Percentiles rank a stretch among this genome's conserved stretches.
These are phyloP conservation scores for Phrynosoma platyrhinos DNA, from an alignment of 2,113 vertebrate species.

Conservation along the genomic window DNA sequence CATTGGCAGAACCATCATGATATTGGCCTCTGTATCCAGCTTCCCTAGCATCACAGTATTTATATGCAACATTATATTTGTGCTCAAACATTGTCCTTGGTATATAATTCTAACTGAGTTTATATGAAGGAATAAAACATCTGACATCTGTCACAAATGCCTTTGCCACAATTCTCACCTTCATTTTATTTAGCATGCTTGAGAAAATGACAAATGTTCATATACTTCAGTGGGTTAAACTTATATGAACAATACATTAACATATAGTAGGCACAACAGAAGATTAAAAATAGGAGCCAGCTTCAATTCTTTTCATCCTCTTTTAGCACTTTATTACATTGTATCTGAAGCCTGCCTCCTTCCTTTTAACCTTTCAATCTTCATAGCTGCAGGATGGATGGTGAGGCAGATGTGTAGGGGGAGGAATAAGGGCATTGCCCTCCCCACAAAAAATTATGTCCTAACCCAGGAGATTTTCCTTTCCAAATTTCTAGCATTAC, in stretches of 20 bases:
- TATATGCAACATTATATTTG: neutral
- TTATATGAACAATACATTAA: constrained; percentile 41
- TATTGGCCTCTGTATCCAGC: neutral
- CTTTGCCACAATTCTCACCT: neutral
- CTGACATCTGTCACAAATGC: constrained; percentile 9
- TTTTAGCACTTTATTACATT: neutral
- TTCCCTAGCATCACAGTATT: neutral
- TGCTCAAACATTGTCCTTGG: neutral
- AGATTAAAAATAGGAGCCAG: constrained; percentile 5
- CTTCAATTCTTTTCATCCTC: constrained; percentile 2
- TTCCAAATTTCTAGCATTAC: no score
- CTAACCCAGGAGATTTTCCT: no score
- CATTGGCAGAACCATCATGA: neutral
- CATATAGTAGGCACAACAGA: neutral
- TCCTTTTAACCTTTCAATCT: neutral
- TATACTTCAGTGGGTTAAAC: constrained; percentile 15
- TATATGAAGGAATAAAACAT: constrained; percentile 10
- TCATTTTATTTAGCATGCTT: constrained; percentile 22
- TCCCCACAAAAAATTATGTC: no score
- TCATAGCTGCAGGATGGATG: neutral
- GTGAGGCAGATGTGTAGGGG: no score
- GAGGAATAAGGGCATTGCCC: no score
- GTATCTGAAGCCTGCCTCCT: neutral
- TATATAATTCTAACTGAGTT: constrained; percentile 13
- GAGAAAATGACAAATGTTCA: constrained; percentile 26